Evolutionary conservation across 2,797 vertebrate species (phyloP), one percentile per base, ranked within the genome.

Genomic region (Petrocephalus sullivani): DNA sequence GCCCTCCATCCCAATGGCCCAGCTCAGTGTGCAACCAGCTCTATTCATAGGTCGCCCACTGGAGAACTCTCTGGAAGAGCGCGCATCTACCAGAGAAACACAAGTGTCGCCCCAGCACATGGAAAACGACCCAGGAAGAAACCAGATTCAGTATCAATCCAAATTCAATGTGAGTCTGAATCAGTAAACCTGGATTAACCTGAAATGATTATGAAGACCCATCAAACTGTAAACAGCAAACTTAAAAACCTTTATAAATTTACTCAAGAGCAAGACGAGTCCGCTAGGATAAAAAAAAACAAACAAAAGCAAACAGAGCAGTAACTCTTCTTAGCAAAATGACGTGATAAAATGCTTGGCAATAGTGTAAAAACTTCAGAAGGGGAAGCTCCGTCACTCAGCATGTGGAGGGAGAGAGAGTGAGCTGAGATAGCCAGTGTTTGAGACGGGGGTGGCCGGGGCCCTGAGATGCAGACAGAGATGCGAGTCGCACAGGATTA

Each of bases 341-440:
- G 1, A 41, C 23, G 54, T 58, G 19, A 51, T 82, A 51, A 82
- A 51, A 82, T 57, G 83, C 21, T 56, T 57, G 83, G 21, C 83
- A 85, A 21, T 28, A 19, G 5, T 21, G 12, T 49, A 23, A 19
- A 21, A 49, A 51, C 7, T 28, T 84, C 81, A 85, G 54, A 57
- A 6, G 23, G 51, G 54, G 28, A 21, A 9, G 23, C 9, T 6
- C 51, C 8, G 16, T 28, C 19, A 14, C 21, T 85, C 23, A 57
- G 51, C 9, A 37, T 28, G 67, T 21, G 33, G 53, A 86, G 53
- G 9, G 8, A 54, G 64, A 78, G 33, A 51, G 85, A 19, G 67
- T 0, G n/a, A 51, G 53, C 53, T 3, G n/a, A 89, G 23, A 91
- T 89, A 89, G 90, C 91, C 89, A 7, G 23, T 7, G 71, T 19